A percentile compares a stretch with the other conserved stretches of the same genome.
Evolutionary conservation across 2,113 vertebrate species (phyloP).

Genomic region (Agapornis roseicollis): DNA sequence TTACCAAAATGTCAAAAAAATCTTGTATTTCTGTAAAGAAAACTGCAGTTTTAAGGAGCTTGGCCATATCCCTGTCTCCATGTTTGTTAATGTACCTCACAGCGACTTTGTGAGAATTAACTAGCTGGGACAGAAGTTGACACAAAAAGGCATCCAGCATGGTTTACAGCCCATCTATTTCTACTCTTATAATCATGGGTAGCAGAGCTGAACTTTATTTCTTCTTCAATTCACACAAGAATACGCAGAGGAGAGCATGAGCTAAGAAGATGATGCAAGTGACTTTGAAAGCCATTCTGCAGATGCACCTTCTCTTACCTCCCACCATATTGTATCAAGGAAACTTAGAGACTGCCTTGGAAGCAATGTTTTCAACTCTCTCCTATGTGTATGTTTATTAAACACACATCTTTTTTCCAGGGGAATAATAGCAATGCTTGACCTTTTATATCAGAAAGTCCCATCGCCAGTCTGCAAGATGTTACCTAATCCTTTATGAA

Average conservation of each 20-base stretch:
- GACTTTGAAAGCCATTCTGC: background rate
- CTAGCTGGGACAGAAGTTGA: background rate
- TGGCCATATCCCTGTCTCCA: background rate
- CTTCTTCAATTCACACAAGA: background rate
- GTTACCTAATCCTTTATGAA: background rate
- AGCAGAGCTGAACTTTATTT: background rate
- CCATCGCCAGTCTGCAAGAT: background rate
- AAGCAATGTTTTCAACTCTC: background rate
- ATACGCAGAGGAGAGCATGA: background rate
- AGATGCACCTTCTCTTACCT: background rate
- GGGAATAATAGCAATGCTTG: background rate
- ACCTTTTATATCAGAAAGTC: background rate
- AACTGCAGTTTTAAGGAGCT: background rate
- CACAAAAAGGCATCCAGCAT: background rate
- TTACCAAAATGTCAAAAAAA: background rate
- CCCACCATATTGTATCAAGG: background rate
- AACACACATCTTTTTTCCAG: background rate
- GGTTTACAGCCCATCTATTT: background rate
- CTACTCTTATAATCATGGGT: background rate
- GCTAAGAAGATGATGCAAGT: background rate
- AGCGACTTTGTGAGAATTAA: background rate
- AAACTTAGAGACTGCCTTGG: background rate
- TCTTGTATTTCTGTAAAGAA: background rate
- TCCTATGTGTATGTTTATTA: background rate
- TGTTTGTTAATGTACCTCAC: background rate